Conservation (phyloP, 1,140 invertebrate genomes). For the Cataglyphis hispanica region DNA sequence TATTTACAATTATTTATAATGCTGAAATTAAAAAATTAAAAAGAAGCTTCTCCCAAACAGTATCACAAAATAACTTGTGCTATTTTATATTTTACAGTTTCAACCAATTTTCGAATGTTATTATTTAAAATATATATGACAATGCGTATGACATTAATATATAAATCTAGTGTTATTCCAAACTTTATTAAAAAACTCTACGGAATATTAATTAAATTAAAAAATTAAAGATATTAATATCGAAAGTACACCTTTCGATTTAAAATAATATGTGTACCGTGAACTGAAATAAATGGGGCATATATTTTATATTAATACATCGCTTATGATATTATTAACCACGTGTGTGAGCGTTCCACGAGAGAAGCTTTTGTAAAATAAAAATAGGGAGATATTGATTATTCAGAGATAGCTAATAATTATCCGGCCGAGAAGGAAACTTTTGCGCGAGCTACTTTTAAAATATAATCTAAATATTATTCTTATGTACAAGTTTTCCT, state of each 20-base stretch:
- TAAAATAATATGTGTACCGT: neutral
- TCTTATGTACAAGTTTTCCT: neutral
- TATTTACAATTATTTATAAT: neutral
- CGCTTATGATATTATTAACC: conserved; percentile 12
- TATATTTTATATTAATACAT: conserved; percentile 29
- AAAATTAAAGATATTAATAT: neutral
- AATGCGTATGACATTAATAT: neutral
- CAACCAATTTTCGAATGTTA: neutral
- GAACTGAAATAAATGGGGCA: neutral
- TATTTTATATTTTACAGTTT: neutral
- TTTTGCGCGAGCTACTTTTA: neutral
- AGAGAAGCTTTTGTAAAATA: conserved; percentile 26
- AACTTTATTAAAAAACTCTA: no score
- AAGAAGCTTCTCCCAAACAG: neutral
- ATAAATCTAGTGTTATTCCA: neutral
- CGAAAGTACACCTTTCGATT: neutral
- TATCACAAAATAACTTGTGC: neutral
- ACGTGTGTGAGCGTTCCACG: neutral
- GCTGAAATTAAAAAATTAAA: neutral
- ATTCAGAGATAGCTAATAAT: neutral
- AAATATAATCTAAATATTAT: neutral
- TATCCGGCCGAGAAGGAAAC: neutral
- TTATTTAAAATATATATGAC: neutral
- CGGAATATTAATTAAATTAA: neutral
- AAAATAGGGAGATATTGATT: conserved; percentile 44